Percentiles rank a stretch among this genome's conserved stretches.
phyloP scores from a whole-genome alignment of 2,888 invertebrate species.

The Dascillus cervinus region DNA sequence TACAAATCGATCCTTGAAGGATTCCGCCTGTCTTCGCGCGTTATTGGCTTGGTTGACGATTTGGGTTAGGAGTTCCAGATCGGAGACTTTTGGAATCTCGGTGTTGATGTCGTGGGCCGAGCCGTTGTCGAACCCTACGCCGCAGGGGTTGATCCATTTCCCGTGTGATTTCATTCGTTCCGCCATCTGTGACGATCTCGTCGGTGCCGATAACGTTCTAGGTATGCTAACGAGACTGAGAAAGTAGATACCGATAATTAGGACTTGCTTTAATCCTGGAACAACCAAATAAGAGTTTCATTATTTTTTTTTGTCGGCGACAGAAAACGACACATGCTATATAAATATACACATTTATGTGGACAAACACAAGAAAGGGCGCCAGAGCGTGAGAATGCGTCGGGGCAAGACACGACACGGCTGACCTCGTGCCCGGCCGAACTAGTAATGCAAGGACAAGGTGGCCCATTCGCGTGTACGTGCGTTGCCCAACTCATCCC shows the following conservation, averaged over 20 bases:
- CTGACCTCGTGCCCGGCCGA: constrained; percentile 24
- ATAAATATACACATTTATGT: constrained; percentile 31
- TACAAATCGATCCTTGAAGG: constrained; percentile 44
- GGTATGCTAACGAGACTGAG: constrained; percentile 36
- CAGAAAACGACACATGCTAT: constrained; percentile 32
- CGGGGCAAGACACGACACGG: constrained; percentile 23
- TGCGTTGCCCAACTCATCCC: constrained; percentile 9
- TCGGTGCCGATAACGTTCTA: constrained; percentile 36
- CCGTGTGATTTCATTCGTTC: constrained; percentile 26
- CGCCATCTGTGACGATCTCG: constrained; percentile 17
- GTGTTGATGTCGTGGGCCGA: constrained; percentile 7
- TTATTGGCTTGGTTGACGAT: constrained; percentile 42
- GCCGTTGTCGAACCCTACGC: constrained; percentile 25
- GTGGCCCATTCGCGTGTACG: constrained; percentile 15
- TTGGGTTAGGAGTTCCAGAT: constrained; percentile 38
- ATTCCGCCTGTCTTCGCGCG: constrained; percentile 40
- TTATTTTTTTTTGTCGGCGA: constrained; percentile 26
- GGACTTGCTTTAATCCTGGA: constrained; percentile 42
- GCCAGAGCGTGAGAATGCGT: constrained; percentile 39
- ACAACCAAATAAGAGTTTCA: too few relatives aligned
- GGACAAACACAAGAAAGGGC: constrained; percentile 35
- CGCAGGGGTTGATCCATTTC: constrained; percentile 48
- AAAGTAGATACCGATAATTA: constrained; percentile 39
- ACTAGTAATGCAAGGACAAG: constrained; percentile 21
- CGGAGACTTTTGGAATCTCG: constrained; percentile 33